These are phyloP conservation scores for Ophion ventricosus DNA, from an alignment of 2,888 invertebrate genomes.

Conservation along the genomic window DNA sequence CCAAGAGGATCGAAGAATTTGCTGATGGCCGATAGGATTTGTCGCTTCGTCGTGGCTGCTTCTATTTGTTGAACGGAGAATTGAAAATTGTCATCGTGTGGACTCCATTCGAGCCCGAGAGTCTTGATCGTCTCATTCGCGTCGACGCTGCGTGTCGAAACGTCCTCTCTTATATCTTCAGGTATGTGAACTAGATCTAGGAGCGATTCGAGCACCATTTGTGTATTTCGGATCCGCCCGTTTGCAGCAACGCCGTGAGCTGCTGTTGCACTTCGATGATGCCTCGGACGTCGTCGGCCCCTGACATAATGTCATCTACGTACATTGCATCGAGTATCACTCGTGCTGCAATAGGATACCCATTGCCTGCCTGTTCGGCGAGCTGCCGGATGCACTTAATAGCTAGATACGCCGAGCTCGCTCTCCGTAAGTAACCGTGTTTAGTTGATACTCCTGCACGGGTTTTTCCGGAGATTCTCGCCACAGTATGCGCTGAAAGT, in stretches of 20 bases:
- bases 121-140: constrained; percentile 42
- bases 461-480: constrained; percentile 22
- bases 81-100: constrained; percentile 27
- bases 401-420: constrained; percentile 68
- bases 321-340: constrained; percentile 41
- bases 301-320: constrained; percentile 60
- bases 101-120: constrained; percentile 42
- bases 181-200: constrained; percentile 3
- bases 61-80: constrained; percentile 10
- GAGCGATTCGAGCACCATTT: constrained; percentile 51
- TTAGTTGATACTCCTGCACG: constrained; percentile 26
- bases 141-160: constrained; percentile 6
- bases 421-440: constrained; percentile 62
- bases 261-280: constrained; percentile 54
- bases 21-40: constrained; percentile 43
- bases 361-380: constrained; percentile 55
- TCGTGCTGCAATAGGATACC: constrained; percentile 62
- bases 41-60: constrained; percentile 36
- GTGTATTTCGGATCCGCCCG: constrained; percentile 48
- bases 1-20: constrained; percentile 57
- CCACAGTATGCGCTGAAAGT: constrained; percentile 56
- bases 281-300: constrained; percentile 58
- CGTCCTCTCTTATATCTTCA: neutral
- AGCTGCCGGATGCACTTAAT: constrained; percentile 65
- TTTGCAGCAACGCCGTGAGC: constrained; percentile 19